Percentiles rank a stretch among this genome's conserved stretches.
phyloP scores from a whole-genome alignment of 1,140 invertebrate genomes.

The Archivesica marissinica region DNA sequence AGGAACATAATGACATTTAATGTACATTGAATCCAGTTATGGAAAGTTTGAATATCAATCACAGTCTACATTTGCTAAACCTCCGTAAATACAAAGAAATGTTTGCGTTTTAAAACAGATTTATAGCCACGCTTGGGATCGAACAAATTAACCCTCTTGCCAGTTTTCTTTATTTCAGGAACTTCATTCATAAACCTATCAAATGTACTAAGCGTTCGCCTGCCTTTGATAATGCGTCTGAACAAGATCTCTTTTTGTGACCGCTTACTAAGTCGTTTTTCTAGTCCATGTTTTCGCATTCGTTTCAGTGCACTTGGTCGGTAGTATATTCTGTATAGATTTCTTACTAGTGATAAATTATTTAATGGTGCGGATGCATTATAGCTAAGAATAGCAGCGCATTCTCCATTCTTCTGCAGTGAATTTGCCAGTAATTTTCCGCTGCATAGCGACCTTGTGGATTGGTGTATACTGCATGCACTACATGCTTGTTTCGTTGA shows the following conservation, averaged over 20 bases:
- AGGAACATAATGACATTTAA: too few species aligned
- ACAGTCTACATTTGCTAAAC: too few species aligned
- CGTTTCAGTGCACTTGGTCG: slow-evolving; percentile 47
- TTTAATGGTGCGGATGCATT: not conserved
- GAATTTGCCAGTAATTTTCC: not conserved
- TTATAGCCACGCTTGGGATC: slow-evolving; percentile 36
- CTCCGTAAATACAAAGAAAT: slow-evolving; percentile 28
- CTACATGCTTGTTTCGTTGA: too few species aligned
- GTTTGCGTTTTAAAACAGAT: slow-evolving; percentile 19
- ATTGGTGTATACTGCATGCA: too few species aligned
- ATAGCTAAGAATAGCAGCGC: not conserved
- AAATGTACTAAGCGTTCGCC: slow-evolving; percentile 22
- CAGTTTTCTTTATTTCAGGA: not conserved
- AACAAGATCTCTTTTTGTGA: slow-evolving; percentile 47
- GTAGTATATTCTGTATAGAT: not conserved
- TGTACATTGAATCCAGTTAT: too few species aligned
- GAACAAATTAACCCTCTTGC: slow-evolving; percentile 36
- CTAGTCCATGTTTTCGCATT: slow-evolving; percentile 58
- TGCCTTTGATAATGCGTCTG: slow-evolving; percentile 40
- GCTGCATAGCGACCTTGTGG: not conserved
- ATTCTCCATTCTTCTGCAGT: not conserved
- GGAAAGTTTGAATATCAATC: too few species aligned
- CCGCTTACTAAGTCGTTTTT: slow-evolving; percentile 41
- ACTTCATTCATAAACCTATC: slow-evolving; percentile 50
- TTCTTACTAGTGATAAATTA: not conserved